Evolutionary conservation across 1,140 invertebrate species (phyloP).

Genomic region (Bathynomus jamesi): DNA sequence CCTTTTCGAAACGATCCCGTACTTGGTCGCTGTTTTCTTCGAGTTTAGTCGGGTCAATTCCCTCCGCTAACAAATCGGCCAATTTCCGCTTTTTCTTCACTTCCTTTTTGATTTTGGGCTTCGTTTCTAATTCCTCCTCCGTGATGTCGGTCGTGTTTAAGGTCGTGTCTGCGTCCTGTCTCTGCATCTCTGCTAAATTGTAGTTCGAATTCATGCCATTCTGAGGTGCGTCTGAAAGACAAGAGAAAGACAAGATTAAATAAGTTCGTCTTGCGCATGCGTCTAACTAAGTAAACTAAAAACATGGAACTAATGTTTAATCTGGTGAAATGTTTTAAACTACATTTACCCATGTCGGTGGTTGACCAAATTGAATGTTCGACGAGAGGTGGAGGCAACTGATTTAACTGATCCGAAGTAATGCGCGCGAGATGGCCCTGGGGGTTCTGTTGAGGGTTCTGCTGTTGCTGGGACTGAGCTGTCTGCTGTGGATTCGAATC

Average conservation of each 20-base stretch:
- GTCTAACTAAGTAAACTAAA: too few species aligned
- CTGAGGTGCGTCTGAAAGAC: constrained; percentile 18
- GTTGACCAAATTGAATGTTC: constrained; percentile 34
- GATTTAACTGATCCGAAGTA: constrained; percentile 27
- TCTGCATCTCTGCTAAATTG: constrained; percentile 22
- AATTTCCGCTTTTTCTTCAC: constrained; percentile 48
- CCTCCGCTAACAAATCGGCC: constrained; percentile 46
- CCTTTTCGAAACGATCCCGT: constrained; percentile 56
- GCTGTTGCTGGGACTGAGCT: constrained; percentile 18
- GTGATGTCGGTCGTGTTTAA: constrained; percentile 37
- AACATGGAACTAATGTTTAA: too few species aligned
- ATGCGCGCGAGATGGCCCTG: constrained; percentile 19
- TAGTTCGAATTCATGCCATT: constrained; percentile 29
- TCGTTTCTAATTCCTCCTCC: constrained; percentile 38
- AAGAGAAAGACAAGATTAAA: not conserved
- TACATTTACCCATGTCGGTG: constrained; percentile 30
- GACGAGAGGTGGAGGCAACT: constrained; percentile 22
- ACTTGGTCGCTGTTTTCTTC: constrained; percentile 56
- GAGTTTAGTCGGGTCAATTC: constrained; percentile 47
- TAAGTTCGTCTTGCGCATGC: too few species aligned
- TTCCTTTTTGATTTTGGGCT: constrained; percentile 40
- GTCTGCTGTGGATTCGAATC: constrained; percentile 17
- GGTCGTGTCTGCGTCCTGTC: constrained; percentile 25
- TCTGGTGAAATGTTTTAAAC: not conserved
- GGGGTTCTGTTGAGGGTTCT: constrained; percentile 4